Evolutionary conservation across 1,140 invertebrate species (phyloP).

Genomic region (Drosophila subobscura): DNA sequence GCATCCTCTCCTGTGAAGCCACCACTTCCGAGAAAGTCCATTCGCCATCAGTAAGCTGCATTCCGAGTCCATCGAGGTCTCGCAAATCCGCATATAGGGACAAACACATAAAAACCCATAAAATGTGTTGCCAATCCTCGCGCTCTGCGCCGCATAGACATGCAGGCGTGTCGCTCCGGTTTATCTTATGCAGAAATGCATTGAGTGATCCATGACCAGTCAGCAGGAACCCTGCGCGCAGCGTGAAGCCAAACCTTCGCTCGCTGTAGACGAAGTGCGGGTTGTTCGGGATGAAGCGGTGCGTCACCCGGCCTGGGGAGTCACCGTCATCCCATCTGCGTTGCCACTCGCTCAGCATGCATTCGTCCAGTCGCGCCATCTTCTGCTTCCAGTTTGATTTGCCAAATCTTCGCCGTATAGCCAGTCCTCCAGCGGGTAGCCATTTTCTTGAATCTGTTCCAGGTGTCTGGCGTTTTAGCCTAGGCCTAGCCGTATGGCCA

Average conservation of each 20-base stretch:
- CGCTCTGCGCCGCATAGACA: not conserved
- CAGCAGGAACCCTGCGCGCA: conserved; percentile 22
- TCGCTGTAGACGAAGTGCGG: conserved; percentile 6
- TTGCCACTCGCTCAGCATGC: conserved; percentile 8
- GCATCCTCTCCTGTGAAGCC: too few relatives aligned
- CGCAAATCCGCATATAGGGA: not conserved
- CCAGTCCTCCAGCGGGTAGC: not conserved
- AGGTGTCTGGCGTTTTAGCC: too few relatives aligned
- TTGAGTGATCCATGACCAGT: conserved; percentile 37
- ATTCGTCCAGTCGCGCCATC: conserved; percentile 10
- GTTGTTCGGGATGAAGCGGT: conserved; percentile 6
- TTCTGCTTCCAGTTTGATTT: not conserved
- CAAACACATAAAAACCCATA: not conserved
- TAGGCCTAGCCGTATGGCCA: too few relatives aligned
- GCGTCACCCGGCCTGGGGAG: conserved; percentile 1
- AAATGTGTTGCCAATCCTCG: conserved; percentile 1
- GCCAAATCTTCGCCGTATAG: not conserved
- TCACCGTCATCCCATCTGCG: conserved; percentile 21
- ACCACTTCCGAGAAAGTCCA: too few relatives aligned
- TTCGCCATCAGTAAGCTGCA: too few relatives aligned
- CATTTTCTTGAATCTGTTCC: not conserved
- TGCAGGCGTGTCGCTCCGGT: not conserved
- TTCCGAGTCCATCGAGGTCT: not conserved
- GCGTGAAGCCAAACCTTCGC: conserved; percentile 13
- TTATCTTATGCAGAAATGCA: conserved; percentile 11